Evolutionary conservation across 2,113 vertebrate genomes (phyloP), one percentile per base, ranked within the genome.

Genomic region (Oncorhynchus clarkii): DNA sequence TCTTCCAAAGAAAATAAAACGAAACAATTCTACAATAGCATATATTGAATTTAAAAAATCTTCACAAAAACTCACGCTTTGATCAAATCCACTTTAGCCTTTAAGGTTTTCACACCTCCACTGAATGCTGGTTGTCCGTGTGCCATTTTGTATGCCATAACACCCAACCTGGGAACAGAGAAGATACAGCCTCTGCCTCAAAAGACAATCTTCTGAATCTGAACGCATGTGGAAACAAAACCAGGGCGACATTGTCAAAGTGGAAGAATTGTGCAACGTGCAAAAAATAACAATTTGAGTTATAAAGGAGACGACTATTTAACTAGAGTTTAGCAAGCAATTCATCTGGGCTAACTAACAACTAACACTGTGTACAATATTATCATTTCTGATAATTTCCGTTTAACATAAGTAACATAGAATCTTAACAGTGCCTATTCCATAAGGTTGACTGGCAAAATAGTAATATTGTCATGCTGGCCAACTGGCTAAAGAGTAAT

Each of bases 41-140:
- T 66, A 20, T 9, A 5, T 18, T 54, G 1, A 54, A 5, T 18
- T 7, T 34, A 5, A 67, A 29, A 5, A 72, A 31, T 24, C 34
- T 8, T 39, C 39, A 45, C 39, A 11, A 48, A 48, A 54, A 68
- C 79, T 54, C 82, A 94, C 93, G 64, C 79, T 80, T 85, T 87
- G 59, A 94, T 92, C 16, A 94, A 87, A 2, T 59, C 24, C 78
- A 93, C 83, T 77, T 89, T 92, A 1, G 81, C 64, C n/a, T 76
- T 20, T 1, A 79, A 9, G 9, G 71, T 31, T 16, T 78, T 78
- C 0, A 26, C 1, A 29, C 80, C 73, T 39, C 62, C n/a, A 13
- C 1, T 74, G 14, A 62, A 70, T 5, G 34, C 20, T 2, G 20
- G 3, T 1, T 22, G 13, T 22, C 73, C 71, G 9, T 24, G 7